Base-by-base conservation (phyloP, 1,140 invertebrate genomes). In the Galleria mellonella region DNA sequence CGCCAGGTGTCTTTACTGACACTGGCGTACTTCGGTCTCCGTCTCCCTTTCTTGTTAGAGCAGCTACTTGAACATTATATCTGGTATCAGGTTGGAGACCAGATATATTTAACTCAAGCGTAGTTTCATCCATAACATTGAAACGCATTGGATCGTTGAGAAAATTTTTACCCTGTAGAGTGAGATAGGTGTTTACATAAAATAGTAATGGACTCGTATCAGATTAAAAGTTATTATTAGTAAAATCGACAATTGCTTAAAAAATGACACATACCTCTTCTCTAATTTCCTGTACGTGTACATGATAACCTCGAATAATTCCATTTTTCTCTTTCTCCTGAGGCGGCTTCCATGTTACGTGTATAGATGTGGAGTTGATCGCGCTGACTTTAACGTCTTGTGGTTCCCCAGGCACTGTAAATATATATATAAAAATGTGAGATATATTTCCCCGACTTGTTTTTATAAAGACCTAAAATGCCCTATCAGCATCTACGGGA, bases 291-390 rank as follows among this genome's bases (percentile, higher is more conserved):
- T 97, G 96, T 1, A 97, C 93, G 74, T 98, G 95, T 39, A 99
- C 94, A 68, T 98, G 97, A 84, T 98, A 99, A 2, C 97, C 97
- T 27, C 96, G 90, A 56, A 99, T 98, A 39, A 98, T 93, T n/a
- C 97, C 97, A 82, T 98, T 97, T 47, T 94, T 92, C 58, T 98
- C 96, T 67, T 96, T 95, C 49, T 94, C 91, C 40, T 90, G 88
- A 0, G 97, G 97, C 0, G 95, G 93, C 68, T 94, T 93, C 97
- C 97, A 99, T 36, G 92, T 90, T 6, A 98, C 96, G 65, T 92
- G 91, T 57, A 99, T 93, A 4, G 96, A 92, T 1, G 97, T 98
- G 0, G 97, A 98, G 88, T 98, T 99, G 69, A 98, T 89, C 4
- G 94, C 88, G 36, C 89, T 91, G 0, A 93, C 94, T 81, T 91